Base-by-base conservation (phyloP, 2,113 vertebrate species). In the Mormyrus iriodes region DNA sequence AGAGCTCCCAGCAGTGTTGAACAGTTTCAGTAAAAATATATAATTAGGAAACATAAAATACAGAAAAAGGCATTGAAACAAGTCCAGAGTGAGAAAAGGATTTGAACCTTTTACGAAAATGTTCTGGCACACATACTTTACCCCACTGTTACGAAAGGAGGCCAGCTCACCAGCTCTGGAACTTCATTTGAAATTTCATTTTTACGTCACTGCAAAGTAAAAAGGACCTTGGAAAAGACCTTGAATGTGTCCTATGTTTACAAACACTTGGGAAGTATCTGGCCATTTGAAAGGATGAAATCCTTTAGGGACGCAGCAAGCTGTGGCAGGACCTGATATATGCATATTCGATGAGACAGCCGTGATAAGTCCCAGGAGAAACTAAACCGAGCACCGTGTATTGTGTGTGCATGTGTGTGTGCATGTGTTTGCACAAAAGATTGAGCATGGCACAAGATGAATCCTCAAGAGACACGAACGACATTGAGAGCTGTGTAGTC, bases 141-240 rank as follows among this genome's bases (percentile, higher is more conserved):
- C 17, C 42, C 73, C 27, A 49, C 19, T 90, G 87, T 73, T 55
- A 69, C 21, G 13, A 21, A 90, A 89, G 49, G 31, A 90, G 90
- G 89, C 91, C 91, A 92, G 21, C 3, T 86, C 87, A 90, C 91
- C 79, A 83, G 79, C 42, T 48, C 39, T 83, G 79, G 44, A 83
- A 83, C 39, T 46, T 83, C 17, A 9, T 83, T 44, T 24, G 39
- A 2, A 44, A 46, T 83, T 46, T 83, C 27, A 76, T 76, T 76
- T 76, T 76, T 39, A 39, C 27, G 31, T 76, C 31, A 39, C 69
- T 39, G 15, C 31, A 76, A 39, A 76, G 21, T 39, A 76, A 83
- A 52, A 83, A 24, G 31, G 12, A 42, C 76, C 19, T 12, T 24
- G 79, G 19, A n/a, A 84, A n/a, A 44, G 44, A 84, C 44, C 19